phyloP scores from a whole-genome alignment of 2,113 vertebrate genomes.

The Thermophis baileyi region DNA sequence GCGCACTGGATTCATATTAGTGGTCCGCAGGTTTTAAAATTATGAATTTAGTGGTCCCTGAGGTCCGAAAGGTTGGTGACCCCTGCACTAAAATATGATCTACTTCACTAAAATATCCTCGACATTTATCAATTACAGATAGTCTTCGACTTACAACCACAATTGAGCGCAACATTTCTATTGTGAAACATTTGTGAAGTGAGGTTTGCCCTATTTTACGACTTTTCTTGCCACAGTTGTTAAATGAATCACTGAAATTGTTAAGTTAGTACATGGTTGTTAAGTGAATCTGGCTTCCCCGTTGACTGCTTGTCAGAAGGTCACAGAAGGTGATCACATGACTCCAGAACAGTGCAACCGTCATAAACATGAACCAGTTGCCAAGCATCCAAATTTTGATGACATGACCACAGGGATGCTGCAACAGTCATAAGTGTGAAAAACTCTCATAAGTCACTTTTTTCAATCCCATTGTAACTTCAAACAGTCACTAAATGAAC shows the following conservation, averaged over 20 bases:
- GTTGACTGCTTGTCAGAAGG: neutral
- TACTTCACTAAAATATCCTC: neutral
- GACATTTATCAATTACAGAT: neutral
- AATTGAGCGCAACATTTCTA: neutral
- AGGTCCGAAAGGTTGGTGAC: no score
- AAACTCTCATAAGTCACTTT: neutral
- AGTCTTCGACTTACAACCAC: neutral
- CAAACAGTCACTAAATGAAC: neutral
- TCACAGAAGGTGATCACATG: neutral
- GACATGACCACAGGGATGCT: neutral
- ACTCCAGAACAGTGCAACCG: neutral
- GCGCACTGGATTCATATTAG: no score
- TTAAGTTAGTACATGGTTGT: neutral
- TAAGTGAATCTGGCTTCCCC: neutral
- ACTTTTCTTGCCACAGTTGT: neutral
- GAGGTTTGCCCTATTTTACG: neutral
- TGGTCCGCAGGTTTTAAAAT: no score
- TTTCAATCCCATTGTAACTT: neutral
- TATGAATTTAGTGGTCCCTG: no score
- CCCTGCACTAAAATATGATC: neutral
- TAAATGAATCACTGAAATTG: neutral
- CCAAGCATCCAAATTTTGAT: neutral
- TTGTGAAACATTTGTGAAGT: neutral
- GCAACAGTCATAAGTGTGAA: neutral
- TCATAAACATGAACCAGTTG: neutral